Base-by-base conservation (phyloP, 2,888 invertebrate species). In the Microplitis manilae region DNA sequence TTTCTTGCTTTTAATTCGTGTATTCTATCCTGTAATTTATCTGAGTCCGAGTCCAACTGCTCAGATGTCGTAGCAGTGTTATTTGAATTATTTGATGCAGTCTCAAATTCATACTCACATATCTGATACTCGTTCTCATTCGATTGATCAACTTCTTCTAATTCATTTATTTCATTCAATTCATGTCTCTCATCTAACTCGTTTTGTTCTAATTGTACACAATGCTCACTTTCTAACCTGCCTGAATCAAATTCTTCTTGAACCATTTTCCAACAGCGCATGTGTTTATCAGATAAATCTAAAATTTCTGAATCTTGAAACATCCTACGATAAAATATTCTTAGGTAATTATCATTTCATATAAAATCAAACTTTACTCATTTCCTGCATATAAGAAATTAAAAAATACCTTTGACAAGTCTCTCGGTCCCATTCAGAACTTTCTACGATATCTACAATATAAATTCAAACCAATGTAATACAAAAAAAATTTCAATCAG, bases 231-330 rank as follows among this genome's bases (percentile, higher is more conserved):
- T 59, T 8, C 59, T 13, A 13, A 59, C 9, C 59, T 59, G 8
- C 59, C 59, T 15, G 61, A 61, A 61, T 17, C 6, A n/a, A 61
- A 61, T 61, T 61, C 61, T 15, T 61, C 61, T 61, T 61, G 5
- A 61, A 61, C 6, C 6, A 61, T 2, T 61, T 61, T 61, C 15
- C 5, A 17, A 61, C n/a, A 61, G 6, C 1, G 9, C 6, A 61
- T 61, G 2, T 61, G 15, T 61, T 61, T 8, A 15, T 61, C 61
- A n/a, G 61, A 61, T 61, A 61, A 61, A 61, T 61, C n/a, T n/a
- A 61, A 61, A 6, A 61, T 61, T 61, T 8, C n/a, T 6, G 61
- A 61, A 1, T 61, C 61, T n/a, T 7, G 8, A n/a, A 61, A 61
- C 6, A 61, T 61, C 61, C 61, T 61, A 7, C 13, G 59, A 59